phyloP scores from a whole-genome alignment of 2,113 vertebrate species.

The Cynocephalus volans region DNA sequence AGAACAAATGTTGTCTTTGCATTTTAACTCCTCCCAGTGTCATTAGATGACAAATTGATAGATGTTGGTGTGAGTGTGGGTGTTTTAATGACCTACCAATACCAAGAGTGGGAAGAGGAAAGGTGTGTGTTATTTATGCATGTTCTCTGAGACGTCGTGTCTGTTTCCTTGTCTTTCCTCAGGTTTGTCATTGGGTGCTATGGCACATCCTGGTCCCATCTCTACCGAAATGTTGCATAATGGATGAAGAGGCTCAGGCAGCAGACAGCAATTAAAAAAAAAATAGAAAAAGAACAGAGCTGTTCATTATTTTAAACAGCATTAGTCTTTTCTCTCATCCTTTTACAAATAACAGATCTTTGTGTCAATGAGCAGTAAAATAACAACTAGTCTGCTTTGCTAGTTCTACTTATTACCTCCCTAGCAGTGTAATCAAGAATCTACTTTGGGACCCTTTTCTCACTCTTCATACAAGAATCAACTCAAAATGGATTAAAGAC shows the following conservation, averaged over 20 bases:
- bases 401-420: not conserved
- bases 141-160: not conserved
- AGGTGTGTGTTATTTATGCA: not conserved
- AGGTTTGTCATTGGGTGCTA: not conserved
- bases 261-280: slow-evolving; percentile 86
- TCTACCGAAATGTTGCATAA: slow-evolving; percentile 76
- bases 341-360: slow-evolving; percentile 80
- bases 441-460: slow-evolving; percentile 23
- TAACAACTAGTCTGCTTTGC: not conserved
- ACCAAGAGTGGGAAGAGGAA: not conserved
- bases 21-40: not conserved
- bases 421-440: slow-evolving; percentile 12
- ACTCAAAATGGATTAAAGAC: not conserved
- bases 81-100: not conserved
- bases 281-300: slow-evolving; percentile 73
- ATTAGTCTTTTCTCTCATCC: slow-evolving; percentile 58
- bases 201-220: slow-evolving; percentile 39
- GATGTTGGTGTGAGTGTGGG: not conserved
- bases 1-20: not conserved
- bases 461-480: not conserved
- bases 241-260: slow-evolving; percentile 84
- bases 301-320: slow-evolving; percentile 81
- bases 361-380: slow-evolving; percentile 71
- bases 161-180: slow-evolving; percentile 44
- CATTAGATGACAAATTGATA: not conserved